phyloP scores from a whole-genome alignment of 1,140 invertebrate genomes.

The Drosophila equinoxialis region DNA sequence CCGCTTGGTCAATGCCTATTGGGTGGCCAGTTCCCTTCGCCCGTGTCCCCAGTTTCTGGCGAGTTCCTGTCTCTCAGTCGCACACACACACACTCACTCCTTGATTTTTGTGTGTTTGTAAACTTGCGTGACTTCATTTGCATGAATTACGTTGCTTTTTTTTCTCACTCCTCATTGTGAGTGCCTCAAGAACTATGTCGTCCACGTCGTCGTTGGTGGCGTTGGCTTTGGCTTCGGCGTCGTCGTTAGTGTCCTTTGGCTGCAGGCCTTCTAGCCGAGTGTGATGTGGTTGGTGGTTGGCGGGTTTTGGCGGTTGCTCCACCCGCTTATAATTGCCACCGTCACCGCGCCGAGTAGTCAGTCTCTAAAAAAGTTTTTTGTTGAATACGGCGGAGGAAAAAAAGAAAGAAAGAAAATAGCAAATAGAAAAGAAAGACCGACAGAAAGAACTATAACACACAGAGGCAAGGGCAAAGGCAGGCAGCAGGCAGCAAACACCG shows the following conservation, averaged over 20 bases:
- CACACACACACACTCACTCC: too few species aligned
- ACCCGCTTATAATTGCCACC: conserved; percentile 63
- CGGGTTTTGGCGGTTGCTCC: conserved; percentile 39
- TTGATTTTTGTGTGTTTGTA: conserved; percentile 1
- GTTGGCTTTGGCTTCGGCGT: conserved; percentile 45
- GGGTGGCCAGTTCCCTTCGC: conserved; percentile 42
- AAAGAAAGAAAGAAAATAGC: conserved; percentile 33
- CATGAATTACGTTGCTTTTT: conserved; percentile 77
- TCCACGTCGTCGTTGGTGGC: conserved; percentile 40
- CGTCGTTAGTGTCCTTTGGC: conserved; percentile 47
- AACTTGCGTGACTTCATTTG: conserved; percentile 82
- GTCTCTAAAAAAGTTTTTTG: conserved; percentile 55
- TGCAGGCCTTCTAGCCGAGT: conserved; percentile 22
- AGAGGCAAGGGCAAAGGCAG: neutral
- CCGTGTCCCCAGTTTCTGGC: neutral
- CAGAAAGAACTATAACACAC: conserved; percentile 48
- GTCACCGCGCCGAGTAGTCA: conserved; percentile 49
- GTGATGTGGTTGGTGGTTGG: conserved; percentile 47
- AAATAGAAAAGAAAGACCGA: conserved; percentile 27
- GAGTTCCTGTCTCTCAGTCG: conserved; percentile 16
- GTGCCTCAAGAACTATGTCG: conserved; percentile 22
- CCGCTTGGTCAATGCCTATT: conserved; percentile 52
- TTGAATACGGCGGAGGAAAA: conserved; percentile 46
- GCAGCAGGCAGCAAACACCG: conserved; percentile 17
- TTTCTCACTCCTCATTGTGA: conserved; percentile 23